Conservation (phyloP, 2,113 vertebrate genomes). For the Phalacrocorax aristotelis region DNA sequence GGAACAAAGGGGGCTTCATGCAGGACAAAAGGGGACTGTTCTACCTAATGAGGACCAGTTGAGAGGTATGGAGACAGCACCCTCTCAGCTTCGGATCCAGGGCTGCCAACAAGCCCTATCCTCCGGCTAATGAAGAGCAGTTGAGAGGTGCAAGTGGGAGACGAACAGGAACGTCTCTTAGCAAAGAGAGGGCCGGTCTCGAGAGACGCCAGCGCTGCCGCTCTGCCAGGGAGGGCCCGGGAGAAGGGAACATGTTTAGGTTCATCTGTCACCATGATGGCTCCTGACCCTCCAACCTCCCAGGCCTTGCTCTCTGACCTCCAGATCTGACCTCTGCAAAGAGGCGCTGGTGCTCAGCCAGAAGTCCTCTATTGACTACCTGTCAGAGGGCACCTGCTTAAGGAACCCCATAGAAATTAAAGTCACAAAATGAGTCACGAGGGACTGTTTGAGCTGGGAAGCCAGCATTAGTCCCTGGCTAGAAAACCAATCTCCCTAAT, state of each 20-base stretch:
- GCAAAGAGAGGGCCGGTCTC: not conserved
- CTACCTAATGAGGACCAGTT: conserved; percentile 84
- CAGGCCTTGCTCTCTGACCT: conserved; percentile 84
- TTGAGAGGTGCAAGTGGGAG: conserved; percentile 76
- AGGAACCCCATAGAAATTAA: conserved; percentile 83
- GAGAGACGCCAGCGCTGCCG: not conserved
- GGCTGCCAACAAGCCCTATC: conserved; percentile 57
- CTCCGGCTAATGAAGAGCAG: conserved; percentile 77
- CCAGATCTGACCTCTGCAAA: conserved; percentile 82
- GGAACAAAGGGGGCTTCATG: conserved; percentile 83
- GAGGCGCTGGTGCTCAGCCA: conserved; percentile 75
- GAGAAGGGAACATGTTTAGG: conserved; percentile 51
- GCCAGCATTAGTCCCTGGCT: conserved; percentile 74
- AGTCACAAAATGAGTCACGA: conserved; percentile 83
- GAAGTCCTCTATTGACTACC: conserved; percentile 91
- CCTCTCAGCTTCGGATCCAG: conserved; percentile 55
- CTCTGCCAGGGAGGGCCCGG: not conserved
- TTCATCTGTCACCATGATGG: conserved; percentile 85
- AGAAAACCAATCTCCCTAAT: conserved; percentile 94
- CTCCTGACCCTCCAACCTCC: conserved; percentile 85
- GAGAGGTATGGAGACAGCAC: conserved; percentile 83
- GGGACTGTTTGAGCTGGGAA: conserved; percentile 80
- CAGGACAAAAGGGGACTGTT: conserved; percentile 81
- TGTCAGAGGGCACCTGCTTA: conserved; percentile 87
- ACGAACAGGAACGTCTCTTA: conserved; percentile 32